Base-by-base conservation (phyloP, 2,113 vertebrate species). In the Empidonax traillii region DNA sequence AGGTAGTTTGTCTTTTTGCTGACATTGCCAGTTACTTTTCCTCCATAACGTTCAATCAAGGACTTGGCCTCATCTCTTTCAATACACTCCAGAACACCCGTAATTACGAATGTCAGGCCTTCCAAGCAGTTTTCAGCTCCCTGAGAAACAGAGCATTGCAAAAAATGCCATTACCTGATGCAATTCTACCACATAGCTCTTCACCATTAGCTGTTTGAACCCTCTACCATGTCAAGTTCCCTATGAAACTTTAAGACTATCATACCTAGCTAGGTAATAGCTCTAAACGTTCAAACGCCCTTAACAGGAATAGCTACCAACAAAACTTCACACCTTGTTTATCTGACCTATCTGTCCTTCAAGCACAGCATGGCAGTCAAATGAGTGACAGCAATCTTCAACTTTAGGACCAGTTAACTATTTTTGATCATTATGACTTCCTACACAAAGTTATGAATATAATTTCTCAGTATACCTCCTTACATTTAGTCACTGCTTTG, bases 41-140 rank as follows among this genome's bases (percentile, higher is more conserved):
- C 99, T 20, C 99, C 99, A 0, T 99, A 99, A 23, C 99, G 99
- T 71, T 99, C 99, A 14, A 99, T 98, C 53, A 99, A 96, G 90
- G 98, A 97, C 96, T 99, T 99, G 81, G 99, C 98, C 12, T 99
- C 99, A 5, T 99, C 99, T 49, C 99, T 97, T 88, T 99, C 99
- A 96, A 99, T 98, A 9, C 98, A 99, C 97, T 99, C 99, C 95
- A 99, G 91, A 73, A 99, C 98, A 1, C 99, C 99, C 1, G 99
- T 99, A 97, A 99, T 97, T 37, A 99, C 99, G 90, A 99, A 99
- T 1, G 97, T 98, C 90, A 99, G 98, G 23, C 99, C 99, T 97
- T 99, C 99, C 98, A 99, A 96, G 96, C 99, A 99, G 98, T 99
- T 99, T 77, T 99, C 99, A 83, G 97, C 99, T 93, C 99, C 99